Percentiles rank a stretch among this genome's conserved stretches.
phyloP scores from a whole-genome alignment of 2,113 vertebrate species.

The Hipposideros armiger region DNA sequence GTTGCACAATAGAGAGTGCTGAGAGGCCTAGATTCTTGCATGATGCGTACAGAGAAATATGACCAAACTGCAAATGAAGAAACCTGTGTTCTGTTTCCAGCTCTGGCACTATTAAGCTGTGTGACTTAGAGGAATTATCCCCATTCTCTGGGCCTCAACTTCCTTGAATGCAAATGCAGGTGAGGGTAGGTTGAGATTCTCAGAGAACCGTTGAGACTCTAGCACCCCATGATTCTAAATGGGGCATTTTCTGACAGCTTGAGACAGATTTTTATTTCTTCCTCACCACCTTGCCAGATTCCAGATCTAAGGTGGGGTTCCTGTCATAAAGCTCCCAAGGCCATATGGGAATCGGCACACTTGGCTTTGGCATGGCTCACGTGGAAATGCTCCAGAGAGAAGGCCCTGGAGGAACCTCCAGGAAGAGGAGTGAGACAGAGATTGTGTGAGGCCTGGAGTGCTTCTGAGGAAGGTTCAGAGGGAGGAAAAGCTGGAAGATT shows the following conservation, averaged over 20 bases:
- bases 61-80: not conserved
- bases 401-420: too few species aligned
- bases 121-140: not conserved
- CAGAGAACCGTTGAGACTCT: not conserved
- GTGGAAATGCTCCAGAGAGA: not conserved
- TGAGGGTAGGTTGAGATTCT: too few species aligned
- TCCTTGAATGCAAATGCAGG: not conserved
- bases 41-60: not conserved
- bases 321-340: not conserved
- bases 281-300: not conserved
- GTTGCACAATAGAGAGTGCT: not conserved
- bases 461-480: not conserved
- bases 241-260: not conserved
- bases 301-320: not conserved
- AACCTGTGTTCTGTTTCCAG: constrained; percentile 6
- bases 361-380: not conserved
- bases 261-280: not conserved
- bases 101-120: not conserved
- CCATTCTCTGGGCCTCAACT: not conserved
- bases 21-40: not conserved
- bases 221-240: not conserved
- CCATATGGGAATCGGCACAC: not conserved
- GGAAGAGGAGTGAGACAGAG: not conserved
- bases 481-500: not conserved
- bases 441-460: not conserved